Base-by-base conservation (phyloP, 2,888 invertebrate species). In the Coelogynopora nodosa region DNA sequence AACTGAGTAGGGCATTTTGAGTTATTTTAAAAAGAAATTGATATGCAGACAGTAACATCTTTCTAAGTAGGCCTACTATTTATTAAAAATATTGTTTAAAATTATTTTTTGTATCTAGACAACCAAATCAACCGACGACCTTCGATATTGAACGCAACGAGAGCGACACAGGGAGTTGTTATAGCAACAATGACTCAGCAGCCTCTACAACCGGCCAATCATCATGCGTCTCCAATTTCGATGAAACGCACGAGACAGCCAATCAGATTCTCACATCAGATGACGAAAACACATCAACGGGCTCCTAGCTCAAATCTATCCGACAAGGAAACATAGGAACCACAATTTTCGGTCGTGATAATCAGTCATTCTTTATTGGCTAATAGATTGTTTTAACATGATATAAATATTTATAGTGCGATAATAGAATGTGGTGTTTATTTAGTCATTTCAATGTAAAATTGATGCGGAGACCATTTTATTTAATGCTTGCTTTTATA, bases 201-300 rank as follows among this genome's bases (percentile, higher is more conserved):
- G 74, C 74, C 74, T 74, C 74, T 23, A 74, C 74, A 2, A 74
- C 74, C 5, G 74, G 74, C 27, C 74, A 74, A 26, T 74, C 74
- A 13, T 74, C 74, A 2, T 74, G 74, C 23, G 74, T 74, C 74
- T 74, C 27, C 18, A 74, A 74, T 26, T n/a, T 74, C 23, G 74
- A 74, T 74, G 74, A 74, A 26, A n/a, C 74, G 23, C 5, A 13
- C 2, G 74, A 74, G 23, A 74, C 74, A 74, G 23, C 74, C 74
- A 74, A 74, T 74, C 74, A 74, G 23, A 74, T 5, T 74, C 74
- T 74, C 74, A 74, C 74, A 26, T 74, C 74, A 5, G 74, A 74
- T 74, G 74, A 74, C 23, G 74, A 74, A 5, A 26, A 5, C 74
- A 49, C 49, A 18, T 74, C 74, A 49, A 49, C 18, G 49, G 49